phyloP scores from a whole-genome alignment of 2,113 vertebrate species.

The Pseudopodoces humilis region DNA sequence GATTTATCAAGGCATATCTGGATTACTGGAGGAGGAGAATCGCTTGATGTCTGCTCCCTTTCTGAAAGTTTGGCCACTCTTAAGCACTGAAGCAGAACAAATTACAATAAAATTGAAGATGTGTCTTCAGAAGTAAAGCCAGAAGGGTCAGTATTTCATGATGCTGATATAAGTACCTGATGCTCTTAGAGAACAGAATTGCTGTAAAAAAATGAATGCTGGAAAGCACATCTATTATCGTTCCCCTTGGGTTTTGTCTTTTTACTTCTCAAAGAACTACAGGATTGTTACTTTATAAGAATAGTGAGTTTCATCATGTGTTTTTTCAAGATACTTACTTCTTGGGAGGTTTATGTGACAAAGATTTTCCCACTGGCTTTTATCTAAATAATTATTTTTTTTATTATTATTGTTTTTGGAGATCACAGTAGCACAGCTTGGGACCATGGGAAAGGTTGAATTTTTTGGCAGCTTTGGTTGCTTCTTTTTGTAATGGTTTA shows the following conservation, averaged over 20 bases:
- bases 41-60: neutral
- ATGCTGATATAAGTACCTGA: conserved; percentile 4
- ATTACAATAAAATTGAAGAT: conserved; percentile 14
- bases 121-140: conserved; percentile 29
- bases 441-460: neutral
- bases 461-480: neutral
- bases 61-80: conserved; percentile 2
- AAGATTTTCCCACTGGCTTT: neutral
- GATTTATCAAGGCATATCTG: conserved; percentile 33
- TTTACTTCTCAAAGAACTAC: neutral
- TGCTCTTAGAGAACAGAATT: conserved; percentile 4
- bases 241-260: neutral
- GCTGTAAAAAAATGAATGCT: conserved; percentile 8
- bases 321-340: neutral
- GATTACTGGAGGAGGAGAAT: conserved; percentile 14
- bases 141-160: conserved; percentile 3
- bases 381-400: neutral
- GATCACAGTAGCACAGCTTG: neutral
- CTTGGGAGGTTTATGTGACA: neutral
- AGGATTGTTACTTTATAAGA: neutral
- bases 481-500: neutral
- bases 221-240: neutral
- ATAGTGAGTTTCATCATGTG: neutral
- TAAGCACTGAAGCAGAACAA: conserved; percentile 3
- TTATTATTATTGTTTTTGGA: neutral